Evolutionary conservation across 2,797 vertebrate genomes (phyloP).

Genomic region (Acomys russatus): DNA sequence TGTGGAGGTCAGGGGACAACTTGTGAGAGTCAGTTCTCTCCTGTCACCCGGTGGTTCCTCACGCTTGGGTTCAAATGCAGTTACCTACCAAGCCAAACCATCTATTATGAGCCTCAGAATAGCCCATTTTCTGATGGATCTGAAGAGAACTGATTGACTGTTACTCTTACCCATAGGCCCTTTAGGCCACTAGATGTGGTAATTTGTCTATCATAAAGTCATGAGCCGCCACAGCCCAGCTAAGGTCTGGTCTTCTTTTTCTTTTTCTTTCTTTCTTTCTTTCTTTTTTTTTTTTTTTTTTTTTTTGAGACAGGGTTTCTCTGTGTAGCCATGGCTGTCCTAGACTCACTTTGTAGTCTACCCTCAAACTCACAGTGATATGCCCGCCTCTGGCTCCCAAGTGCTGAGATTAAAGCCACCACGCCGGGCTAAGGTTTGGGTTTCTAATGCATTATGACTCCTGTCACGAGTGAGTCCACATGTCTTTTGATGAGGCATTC

Average conservation of each 20-base stretch:
- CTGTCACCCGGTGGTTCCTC: not conserved
- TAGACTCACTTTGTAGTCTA: no score
- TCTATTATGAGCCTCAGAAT: not conserved
- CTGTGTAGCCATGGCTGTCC: no score
- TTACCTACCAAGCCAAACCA: not conserved
- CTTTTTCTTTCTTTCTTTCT: no score
- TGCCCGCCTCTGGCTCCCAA: no score
- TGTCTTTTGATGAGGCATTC: not conserved
- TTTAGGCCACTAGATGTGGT: no score
- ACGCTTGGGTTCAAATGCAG: not conserved
- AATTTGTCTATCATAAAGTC: not conserved
- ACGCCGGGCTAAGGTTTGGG: not conserved
- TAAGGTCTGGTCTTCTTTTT: not conserved
- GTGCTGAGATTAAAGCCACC: no score
- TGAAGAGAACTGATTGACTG: not conserved
- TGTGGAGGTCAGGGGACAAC: not conserved
- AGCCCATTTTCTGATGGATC: not conserved
- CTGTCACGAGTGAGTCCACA: not conserved
- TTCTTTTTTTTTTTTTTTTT: no score
- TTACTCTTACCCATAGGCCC: not conserved
- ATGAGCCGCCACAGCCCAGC: no score
- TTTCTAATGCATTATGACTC: not conserved
- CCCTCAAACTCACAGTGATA: no score
- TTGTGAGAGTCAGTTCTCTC: not conserved
- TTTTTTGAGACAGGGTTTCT: no score